Conservation (phyloP, 2,113 vertebrate genomes). For the Clarias gariepinus region DNA sequence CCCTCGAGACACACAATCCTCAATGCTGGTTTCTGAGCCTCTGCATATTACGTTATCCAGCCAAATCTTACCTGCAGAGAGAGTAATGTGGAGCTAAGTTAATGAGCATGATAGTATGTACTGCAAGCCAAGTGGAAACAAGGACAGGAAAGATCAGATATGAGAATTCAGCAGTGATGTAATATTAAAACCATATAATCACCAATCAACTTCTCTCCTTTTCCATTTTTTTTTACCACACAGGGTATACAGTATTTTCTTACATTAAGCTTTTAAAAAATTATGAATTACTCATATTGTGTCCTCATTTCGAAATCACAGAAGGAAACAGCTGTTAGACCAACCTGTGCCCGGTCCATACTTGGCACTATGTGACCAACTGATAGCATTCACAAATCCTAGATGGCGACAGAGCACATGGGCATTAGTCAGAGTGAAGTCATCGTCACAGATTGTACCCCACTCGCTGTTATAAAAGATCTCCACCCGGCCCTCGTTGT, state of each 20-base stretch:
- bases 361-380: slow-evolving; percentile 96
- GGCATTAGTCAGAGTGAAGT: slow-evolving; percentile 89
- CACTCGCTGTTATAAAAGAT: slow-evolving; percentile 90
- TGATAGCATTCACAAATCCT: slow-evolving; percentile 87
- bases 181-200: background rate
- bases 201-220: background rate
- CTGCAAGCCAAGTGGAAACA: background rate
- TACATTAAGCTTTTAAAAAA: background rate
- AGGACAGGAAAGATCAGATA: background rate
- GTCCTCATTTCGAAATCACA: background rate
- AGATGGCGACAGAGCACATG: slow-evolving; percentile 89
- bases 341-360: slow-evolving; percentile 90
- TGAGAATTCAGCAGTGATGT: background rate
- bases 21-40: slow-evolving; percentile 80
- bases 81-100: background rate
- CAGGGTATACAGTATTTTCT: background rate
- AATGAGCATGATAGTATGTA: slow-evolving; percentile 7
- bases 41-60: slow-evolving; percentile 89
- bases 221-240: background rate
- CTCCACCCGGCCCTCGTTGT: slow-evolving; percentile 91
- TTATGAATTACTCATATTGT: background rate
- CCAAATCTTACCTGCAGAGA: slow-evolving; percentile 88
- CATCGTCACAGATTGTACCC: slow-evolving; percentile 96
- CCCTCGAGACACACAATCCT: slow-evolving; percentile 84
- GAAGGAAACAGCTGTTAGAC: background rate